phyloP scores from a whole-genome alignment of 2,113 vertebrate genomes.

The Campylomormyrus tamandua region DNA sequence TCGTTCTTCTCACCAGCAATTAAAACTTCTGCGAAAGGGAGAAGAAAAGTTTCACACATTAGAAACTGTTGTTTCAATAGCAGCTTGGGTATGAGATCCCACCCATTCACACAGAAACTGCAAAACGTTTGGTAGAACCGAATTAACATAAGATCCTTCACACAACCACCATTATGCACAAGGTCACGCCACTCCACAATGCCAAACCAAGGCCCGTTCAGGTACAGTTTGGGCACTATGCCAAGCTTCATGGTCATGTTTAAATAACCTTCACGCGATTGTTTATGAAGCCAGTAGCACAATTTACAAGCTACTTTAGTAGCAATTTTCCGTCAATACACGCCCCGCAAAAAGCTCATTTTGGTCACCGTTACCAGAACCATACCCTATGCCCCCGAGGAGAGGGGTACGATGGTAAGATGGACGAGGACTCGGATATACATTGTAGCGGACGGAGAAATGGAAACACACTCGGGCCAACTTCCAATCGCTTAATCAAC shows the following conservation, averaged over 20 bases:
- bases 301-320: neutral
- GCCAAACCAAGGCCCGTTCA: neutral
- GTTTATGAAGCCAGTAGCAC: neutral
- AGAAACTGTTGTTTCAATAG: neutral
- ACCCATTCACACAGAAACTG: neutral
- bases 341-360: neutral
- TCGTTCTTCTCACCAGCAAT: neutral
- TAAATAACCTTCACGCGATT: neutral
- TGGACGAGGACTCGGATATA: neutral
- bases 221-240: neutral
- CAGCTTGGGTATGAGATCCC: neutral
- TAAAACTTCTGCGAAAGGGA: neutral
- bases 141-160: neutral
- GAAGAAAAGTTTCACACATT: neutral
- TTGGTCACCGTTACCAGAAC: neutral
- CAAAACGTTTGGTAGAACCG: neutral
- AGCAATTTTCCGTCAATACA: neutral
- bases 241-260: neutral
- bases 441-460: neutral
- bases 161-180: neutral
- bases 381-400: neutral
- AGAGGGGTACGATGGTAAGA: neutral
- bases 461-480: neutral
- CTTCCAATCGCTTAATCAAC: neutral
- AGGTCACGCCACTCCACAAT: neutral